Conservation (phyloP, 2,797 vertebrate genomes). For the Centropyge bicolor region DNA sequence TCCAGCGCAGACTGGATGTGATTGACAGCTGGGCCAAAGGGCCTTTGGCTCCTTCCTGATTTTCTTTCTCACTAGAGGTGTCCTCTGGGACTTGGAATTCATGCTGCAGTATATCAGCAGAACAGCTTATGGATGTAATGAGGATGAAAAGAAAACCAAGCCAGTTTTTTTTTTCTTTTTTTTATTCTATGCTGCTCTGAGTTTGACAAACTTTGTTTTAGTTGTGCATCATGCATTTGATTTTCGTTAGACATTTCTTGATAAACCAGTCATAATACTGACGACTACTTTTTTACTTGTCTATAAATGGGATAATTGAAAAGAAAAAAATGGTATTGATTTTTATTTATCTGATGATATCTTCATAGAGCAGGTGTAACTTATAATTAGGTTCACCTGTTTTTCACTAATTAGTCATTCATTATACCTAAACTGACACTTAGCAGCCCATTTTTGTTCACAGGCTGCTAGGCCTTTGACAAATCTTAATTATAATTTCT, state of each 20-base stretch:
- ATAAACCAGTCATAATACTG: neutral
- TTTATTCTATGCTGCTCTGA: slow-evolving; percentile 19
- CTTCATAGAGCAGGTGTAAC: neutral
- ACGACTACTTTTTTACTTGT: neutral
- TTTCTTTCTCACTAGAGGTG: slow-evolving; percentile 75
- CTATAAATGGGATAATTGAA: neutral
- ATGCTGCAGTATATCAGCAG: slow-evolving; percentile 76
- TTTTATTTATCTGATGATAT: neutral
- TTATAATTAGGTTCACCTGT: slow-evolving; percentile 35
- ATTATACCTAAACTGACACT: slow-evolving; percentile 14
- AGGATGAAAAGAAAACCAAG: slow-evolving; percentile 64
- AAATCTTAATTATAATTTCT: neutral
- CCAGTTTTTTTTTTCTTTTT: slow-evolving; percentile 16
- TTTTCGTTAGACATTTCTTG: slow-evolving; percentile 1
- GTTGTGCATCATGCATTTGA: neutral
- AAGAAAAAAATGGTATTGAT: neutral
- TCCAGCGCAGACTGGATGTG: slow-evolving; percentile 60
- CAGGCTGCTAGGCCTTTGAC: neutral
- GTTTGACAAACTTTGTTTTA: slow-evolving; percentile 37
- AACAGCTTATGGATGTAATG: slow-evolving; percentile 75
- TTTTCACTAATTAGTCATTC: slow-evolving; percentile 19
- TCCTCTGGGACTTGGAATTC: slow-evolving; percentile 76
- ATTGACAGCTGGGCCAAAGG: slow-evolving; percentile 82
- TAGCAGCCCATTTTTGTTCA: slow-evolving; percentile 12
- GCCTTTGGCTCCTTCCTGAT: slow-evolving; percentile 74